Percentiles rank a stretch among this genome's conserved stretches.
Conservation (phyloP, 2,113 vertebrate genomes). For the Bucco capensis region DNA sequence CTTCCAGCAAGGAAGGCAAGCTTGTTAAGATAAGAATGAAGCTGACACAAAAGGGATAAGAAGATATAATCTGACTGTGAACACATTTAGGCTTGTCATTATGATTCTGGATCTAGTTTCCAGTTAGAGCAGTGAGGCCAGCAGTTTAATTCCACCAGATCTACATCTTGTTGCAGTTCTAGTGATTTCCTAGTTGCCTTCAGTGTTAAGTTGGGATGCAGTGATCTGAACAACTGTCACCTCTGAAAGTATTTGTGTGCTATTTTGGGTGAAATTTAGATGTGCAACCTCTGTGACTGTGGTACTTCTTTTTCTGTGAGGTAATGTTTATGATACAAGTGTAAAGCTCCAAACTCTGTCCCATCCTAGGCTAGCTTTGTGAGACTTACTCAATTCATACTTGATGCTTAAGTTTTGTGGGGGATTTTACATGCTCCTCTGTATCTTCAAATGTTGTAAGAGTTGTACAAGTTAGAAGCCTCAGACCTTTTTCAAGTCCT, state of each 20-base stretch:
- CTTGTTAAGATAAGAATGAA: constrained; percentile 14
- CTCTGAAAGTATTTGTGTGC: not conserved
- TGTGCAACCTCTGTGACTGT: not conserved
- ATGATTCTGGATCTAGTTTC: not conserved
- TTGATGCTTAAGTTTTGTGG: not conserved
- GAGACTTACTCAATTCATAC: not conserved
- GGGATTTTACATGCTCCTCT: not conserved
- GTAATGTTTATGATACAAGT: not conserved
- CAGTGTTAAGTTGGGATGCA: not conserved
- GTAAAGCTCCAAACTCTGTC: not conserved
- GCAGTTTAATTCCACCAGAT: not conserved
- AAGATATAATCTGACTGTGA: not conserved
- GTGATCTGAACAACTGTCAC: not conserved
- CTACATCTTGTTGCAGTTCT: not conserved
- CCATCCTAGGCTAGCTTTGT: not conserved
- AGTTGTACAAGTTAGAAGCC: not conserved
- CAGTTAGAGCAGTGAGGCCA: not conserved
- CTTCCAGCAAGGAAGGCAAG: not conserved
- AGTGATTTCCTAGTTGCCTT: not conserved
- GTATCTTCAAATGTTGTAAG: not conserved
- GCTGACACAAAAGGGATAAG: not conserved
- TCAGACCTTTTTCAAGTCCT: not conserved
- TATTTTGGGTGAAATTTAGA: not conserved
- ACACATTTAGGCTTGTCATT: not conserved
- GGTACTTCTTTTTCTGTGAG: not conserved